These are phyloP conservation scores for Salvelinus sp. DNA, from an alignment of 2,113 vertebrate genomes.

Conservation along the genomic window DNA sequence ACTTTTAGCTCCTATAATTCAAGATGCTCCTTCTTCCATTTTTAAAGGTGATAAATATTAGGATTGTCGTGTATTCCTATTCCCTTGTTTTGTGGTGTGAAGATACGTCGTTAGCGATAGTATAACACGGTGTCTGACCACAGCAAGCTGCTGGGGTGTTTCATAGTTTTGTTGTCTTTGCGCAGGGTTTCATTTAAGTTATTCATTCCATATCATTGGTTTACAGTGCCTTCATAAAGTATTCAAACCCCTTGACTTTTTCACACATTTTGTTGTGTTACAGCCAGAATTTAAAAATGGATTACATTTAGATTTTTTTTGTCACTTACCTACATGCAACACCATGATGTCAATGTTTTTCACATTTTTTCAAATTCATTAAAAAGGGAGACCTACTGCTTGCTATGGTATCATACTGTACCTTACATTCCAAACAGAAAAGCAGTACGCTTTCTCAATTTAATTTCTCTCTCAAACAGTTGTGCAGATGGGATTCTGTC, in stretches of 20 bases:
- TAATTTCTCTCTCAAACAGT: not conserved
- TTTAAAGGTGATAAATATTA: not conserved
- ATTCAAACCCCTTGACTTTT: too few species aligned
- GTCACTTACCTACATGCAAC: too few species aligned
- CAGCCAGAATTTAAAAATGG: too few species aligned
- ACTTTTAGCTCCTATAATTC: not conserved
- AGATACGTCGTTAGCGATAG: not conserved
- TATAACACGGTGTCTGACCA: not conserved
- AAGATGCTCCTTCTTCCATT: not conserved
- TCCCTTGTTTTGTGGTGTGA: not conserved
- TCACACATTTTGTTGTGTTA: too few species aligned
- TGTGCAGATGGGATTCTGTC: not conserved
- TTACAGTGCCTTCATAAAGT: too few species aligned
- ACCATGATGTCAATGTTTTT: too few species aligned
- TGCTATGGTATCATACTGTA: not conserved
- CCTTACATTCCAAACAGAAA: not conserved
- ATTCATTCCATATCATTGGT: too few species aligned
- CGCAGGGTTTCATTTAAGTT: too few species aligned
- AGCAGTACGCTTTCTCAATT: not conserved
- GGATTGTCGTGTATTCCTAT: not conserved
- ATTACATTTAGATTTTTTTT: too few species aligned
- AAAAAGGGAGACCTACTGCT: conserved; percentile 3
- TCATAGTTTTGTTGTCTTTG: too few species aligned
- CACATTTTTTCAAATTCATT: too few species aligned
- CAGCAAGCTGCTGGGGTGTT: too few species aligned